Conservation (phyloP, 2,113 vertebrate species). For the Eretmochelys imbricata region DNA sequence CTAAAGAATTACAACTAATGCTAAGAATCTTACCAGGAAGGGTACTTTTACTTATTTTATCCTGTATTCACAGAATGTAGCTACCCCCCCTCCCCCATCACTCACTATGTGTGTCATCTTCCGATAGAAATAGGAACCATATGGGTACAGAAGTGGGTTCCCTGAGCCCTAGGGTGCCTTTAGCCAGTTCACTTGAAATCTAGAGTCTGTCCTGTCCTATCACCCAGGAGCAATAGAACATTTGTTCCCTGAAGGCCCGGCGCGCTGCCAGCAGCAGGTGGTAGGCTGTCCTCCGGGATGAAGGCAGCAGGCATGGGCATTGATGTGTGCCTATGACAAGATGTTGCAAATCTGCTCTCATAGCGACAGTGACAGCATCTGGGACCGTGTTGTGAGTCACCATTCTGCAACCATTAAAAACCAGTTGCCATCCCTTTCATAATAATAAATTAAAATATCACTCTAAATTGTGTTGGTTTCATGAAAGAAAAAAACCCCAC, state of each 20-base stretch:
- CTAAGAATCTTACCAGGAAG: not conserved
- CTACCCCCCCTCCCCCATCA: not conserved
- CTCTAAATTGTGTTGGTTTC: constrained; percentile 43
- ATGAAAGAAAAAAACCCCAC: constrained; percentile 29
- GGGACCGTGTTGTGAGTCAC: constrained; percentile 79
- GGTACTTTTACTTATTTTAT: not conserved
- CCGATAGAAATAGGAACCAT: constrained; percentile 77
- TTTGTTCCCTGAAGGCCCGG: constrained; percentile 84
- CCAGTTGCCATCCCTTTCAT: constrained; percentile 77
- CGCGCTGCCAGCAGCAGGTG: constrained; percentile 91
- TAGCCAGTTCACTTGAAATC: constrained; percentile 85
- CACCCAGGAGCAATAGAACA: constrained; percentile 84
- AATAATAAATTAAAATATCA: constrained; percentile 81
- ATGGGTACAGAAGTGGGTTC: constrained; percentile 77
- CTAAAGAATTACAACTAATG: not conserved
- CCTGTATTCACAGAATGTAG: constrained; percentile 30
- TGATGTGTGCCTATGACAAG: constrained; percentile 89
- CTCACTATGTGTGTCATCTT: constrained; percentile 44
- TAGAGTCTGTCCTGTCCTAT: constrained; percentile 83
- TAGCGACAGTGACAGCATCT: constrained; percentile 83
- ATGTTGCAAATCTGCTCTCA: constrained; percentile 86
- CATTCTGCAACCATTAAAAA: constrained; percentile 84
- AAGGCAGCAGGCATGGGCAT: constrained; percentile 86
- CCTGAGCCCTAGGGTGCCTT: constrained; percentile 77
- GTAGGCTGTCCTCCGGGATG: constrained; percentile 87